Evolutionary conservation across 2,113 vertebrate species (phyloP), one percentile per base, ranked within the genome.

Genomic region (Pelusios castaneus): DNA sequence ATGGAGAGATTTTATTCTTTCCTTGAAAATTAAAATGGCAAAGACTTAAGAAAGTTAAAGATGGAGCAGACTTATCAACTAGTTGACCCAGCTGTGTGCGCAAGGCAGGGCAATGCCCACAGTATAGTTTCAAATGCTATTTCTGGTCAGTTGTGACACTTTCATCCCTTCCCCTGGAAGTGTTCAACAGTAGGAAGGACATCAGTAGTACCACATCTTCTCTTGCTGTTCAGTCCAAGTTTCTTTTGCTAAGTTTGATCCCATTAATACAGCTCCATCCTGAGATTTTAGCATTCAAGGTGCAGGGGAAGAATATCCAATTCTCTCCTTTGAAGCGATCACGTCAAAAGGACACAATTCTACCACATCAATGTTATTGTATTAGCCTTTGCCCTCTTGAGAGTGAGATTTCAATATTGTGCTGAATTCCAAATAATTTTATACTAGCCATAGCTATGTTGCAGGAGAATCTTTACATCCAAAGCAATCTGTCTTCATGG

Each of bases 31-130:
- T 79, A 85, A 83, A 84, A 4, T 3, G 38, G 41, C 90, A 52
- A 84, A 79, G 8, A 4, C 70, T 9, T 77, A 56, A 2, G 13
- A 17, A 70, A 27, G 52, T 85, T 56, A 87, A 78, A 94, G 85
- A 38, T 1, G 0, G 11, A 73, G 3, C 1, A 2, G 8, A 38
- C 19, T 34, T 38, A 52, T 52, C 51, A 52, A 52, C 51, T 52
- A 4, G 51, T 52, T 16, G 5, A 13, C 51, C 51, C 51, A 16
- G n/a, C n/a, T 19, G 4, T 11, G 63, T 70, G 63, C 9, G 10
- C 9, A 70, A 70, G n/a, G 63, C 63, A 38, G 9, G 5, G 4
- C 22, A 9, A 8, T 70, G 5, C 63, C 63, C 38, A 38, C 9
- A 70, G 17, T 70, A 9, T 5, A 22, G 34, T 70, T 17, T 58